Conservation (phyloP, 2,888 invertebrate genomes). For the Xiphydria camelus region DNA sequence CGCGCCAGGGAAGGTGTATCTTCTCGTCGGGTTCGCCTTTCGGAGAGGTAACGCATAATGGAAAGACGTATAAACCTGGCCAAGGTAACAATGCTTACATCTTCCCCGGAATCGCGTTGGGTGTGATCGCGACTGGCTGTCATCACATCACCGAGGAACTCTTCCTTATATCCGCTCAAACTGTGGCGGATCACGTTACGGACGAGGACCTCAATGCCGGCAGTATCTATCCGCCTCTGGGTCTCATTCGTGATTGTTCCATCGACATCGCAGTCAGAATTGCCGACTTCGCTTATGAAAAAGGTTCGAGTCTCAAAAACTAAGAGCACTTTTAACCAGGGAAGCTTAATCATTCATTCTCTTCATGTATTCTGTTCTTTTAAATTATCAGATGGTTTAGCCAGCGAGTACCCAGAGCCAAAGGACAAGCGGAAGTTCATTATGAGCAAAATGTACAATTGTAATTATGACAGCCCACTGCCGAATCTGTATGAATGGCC, state of each 20-base stretch:
- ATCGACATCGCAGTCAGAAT: slow-evolving; percentile 86
- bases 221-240: slow-evolving; percentile 90
- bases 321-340: too few relatives aligned
- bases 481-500: slow-evolving; percentile 64
- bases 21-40: slow-evolving; percentile 98
- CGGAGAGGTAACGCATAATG: slow-evolving; percentile 77
- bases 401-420: slow-evolving; percentile 86
- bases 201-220: slow-evolving; percentile 81
- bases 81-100: slow-evolving; percentile 99
- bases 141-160: slow-evolving; percentile 92
- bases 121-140: slow-evolving; percentile 88
- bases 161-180: slow-evolving; percentile 94
- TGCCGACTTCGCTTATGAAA: slow-evolving; percentile 85
- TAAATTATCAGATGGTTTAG: slow-evolving; percentile 72
- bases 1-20: slow-evolving; percentile 81
- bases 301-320: slow-evolving; percentile 63
- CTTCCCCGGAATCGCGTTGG: slow-evolving; percentile 94
- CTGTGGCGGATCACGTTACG: slow-evolving; percentile 81
- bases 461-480: slow-evolving; percentile 77
- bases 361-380: too few relatives aligned
- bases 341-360: too few relatives aligned
- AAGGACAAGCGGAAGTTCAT: slow-evolving; percentile 74
- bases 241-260: slow-evolving; percentile 83
- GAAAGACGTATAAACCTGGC: slow-evolving; percentile 84
- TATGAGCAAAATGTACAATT: slow-evolving; percentile 75